Evolutionary conservation across 2,888 invertebrate genomes (phyloP), one percentile per base, ranked within the genome.

Genomic region (Drosophila macrospina): DNA sequence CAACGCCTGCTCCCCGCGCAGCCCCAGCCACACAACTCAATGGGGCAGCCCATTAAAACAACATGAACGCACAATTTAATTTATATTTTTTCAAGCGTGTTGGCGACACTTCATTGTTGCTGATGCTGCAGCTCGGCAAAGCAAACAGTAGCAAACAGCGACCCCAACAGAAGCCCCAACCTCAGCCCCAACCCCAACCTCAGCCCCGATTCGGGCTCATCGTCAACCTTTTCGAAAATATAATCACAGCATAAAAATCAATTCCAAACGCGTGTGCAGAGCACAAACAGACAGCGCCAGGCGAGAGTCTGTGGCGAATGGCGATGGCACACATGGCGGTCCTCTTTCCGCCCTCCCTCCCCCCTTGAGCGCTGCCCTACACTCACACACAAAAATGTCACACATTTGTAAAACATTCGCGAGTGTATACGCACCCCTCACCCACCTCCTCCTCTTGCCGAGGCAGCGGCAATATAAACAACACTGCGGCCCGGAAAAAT

Each of bases 211-310:
- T 57, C 65, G 37, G 52, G 79, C 79, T 85, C 83, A 81, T 80
- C 83, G 88, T 78, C 84, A 88, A 88, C 84, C 88, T 86, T 85
- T 88, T 85, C 83, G 78, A 78, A 88, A 88, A 85, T 85, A 86
- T 85, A 85, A 85, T 85, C 85, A 85, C 88, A 88, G 85, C 88
- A 85, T 86, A 88, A 86, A 86, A 86, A 86, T 88, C 88, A 86
- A 86, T 86, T 86, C 86, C 84, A 71, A 86, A 86, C 80, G 84
- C 80, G 83, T 79, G 78, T 80, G 80, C 78, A 74, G 72, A 81
- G 71, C 72, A 79, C 79, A 85, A 77, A 85, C 74, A 79, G 72
- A 77, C 86, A 78, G 60, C 69, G 60, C 59, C 61, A 69, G 74
- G 32, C 63, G 65, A 66, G 66, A 69, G 75, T 61, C 52, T 52